These are phyloP conservation scores for Podotricha telesiphe DNA, from an alignment of 2,888 invertebrate genomes.

Conservation along the genomic window DNA sequence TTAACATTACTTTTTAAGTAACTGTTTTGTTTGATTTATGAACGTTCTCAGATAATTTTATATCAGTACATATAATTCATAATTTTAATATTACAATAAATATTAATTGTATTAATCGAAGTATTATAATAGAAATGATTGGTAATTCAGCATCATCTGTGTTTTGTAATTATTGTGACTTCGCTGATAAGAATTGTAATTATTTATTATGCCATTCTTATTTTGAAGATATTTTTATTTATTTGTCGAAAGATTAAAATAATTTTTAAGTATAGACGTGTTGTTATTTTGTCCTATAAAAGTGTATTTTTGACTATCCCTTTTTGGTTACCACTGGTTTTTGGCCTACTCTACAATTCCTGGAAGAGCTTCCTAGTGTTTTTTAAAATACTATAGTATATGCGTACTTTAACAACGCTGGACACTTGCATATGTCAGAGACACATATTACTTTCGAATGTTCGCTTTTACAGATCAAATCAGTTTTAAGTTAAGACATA, in stretches of 20 bases:
- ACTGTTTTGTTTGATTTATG: conserved; percentile 47
- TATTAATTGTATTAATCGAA: conserved; percentile 59
- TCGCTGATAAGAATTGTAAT: conserved; percentile 62
- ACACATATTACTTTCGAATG: too few species aligned
- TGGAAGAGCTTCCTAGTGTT: too few species aligned
- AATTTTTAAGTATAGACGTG: conserved; percentile 67
- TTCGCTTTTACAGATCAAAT: too few species aligned
- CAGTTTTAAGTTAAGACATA: too few species aligned
- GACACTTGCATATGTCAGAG: too few species aligned
- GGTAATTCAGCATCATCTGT: conserved; percentile 63
- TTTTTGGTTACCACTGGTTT: too few species aligned
- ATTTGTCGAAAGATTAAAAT: conserved; percentile 81
- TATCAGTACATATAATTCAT: conserved; percentile 58
- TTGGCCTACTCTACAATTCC: too few species aligned
- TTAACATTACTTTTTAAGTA: conserved; percentile 50
- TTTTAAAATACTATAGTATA: too few species aligned
- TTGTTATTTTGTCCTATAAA: conserved; percentile 44
- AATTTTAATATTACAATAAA: conserved; percentile 59
- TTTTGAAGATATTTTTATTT: conserved; percentile 77
- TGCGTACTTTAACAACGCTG: too few species aligned
- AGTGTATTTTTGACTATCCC: too few species aligned
- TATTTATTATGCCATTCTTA: conserved; percentile 73
- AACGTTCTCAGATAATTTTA: conserved; percentile 57
- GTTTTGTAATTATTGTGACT: conserved; percentile 62
- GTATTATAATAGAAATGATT: conserved; percentile 59